Evolutionary conservation across 2,888 invertebrate species (phyloP).

Genomic region (Drosophila neonasuta): DNA sequence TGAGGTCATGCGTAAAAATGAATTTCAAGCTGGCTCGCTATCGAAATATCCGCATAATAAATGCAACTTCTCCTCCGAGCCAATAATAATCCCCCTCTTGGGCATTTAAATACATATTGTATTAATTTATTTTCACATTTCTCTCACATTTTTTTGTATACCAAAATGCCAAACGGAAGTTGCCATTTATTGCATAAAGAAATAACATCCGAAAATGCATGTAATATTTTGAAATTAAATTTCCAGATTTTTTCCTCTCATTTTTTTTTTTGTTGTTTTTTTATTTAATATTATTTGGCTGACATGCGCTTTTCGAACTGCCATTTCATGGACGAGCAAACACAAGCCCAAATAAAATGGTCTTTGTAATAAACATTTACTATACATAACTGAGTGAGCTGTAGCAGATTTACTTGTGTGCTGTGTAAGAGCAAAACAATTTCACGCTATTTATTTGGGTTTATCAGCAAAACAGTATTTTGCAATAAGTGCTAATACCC

Average conservation of each 20-base stretch:
- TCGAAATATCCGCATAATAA: conserved; percentile 4
- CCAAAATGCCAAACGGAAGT: conserved; percentile 43
- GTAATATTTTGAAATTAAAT: conserved; percentile 21
- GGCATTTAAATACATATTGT: conserved; percentile 4
- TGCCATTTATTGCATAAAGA: conserved; percentile 18
- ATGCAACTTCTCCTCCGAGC: conserved; percentile 3
- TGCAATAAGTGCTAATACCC: not conserved
- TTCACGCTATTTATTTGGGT: not conserved
- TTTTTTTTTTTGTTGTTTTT: not conserved
- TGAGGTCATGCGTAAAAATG: conserved; percentile 51
- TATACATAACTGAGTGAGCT: not conserved
- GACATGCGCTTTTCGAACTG: conserved; percentile 33
- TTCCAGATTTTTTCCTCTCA: not conserved
- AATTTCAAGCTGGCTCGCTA: conserved; percentile 29
- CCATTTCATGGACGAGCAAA: conserved; percentile 42
- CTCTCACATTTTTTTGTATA: conserved; percentile 13
- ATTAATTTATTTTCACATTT: conserved; percentile 15
- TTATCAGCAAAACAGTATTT: not conserved
- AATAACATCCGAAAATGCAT: conserved; percentile 20
- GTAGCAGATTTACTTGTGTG: not conserved
- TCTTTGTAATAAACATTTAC: conserved; percentile 16
- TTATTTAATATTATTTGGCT: conserved; percentile 25
- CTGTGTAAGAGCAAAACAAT: conserved; percentile 1
- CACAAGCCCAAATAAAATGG: conserved; percentile 39
- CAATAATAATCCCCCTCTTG: not conserved